These are phyloP conservation scores for Meteorus colon DNA, from an alignment of 2,888 invertebrate genomes.

Conservation along the genomic window DNA sequence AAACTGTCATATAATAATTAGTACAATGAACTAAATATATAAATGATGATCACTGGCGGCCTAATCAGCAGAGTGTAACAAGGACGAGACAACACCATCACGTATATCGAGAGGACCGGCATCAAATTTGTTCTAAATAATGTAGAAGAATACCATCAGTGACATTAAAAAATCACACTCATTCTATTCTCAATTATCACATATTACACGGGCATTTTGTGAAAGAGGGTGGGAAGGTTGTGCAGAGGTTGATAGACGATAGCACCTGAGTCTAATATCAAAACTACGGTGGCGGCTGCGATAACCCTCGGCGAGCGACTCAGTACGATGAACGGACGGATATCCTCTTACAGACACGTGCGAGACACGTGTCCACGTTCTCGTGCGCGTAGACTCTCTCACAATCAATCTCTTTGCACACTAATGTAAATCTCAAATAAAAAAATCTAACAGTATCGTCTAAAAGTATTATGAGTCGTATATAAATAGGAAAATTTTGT, in stretches of 20 bases:
- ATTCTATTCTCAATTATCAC: constrained; percentile 39
- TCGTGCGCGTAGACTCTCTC: constrained; percentile 20
- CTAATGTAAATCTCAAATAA: constrained; percentile 41
- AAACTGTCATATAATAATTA: too few species aligned
- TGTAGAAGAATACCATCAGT: neutral
- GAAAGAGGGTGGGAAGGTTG: constrained; percentile 18
- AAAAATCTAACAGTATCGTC: constrained; percentile 29
- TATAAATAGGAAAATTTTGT: constrained; percentile 70
- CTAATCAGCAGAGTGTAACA: too few species aligned
- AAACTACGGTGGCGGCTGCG: constrained; percentile 33
- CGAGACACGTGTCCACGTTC: constrained; percentile 67
- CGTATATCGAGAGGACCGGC: too few species aligned
- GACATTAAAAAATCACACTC: constrained; percentile 24
- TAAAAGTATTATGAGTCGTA: constrained; percentile 38
- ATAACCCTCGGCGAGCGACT: constrained; percentile 41
- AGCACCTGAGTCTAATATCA: constrained; percentile 45
- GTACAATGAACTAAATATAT: too few species aligned
- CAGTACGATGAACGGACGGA: constrained; percentile 59
- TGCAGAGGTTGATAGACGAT: constrained; percentile 12
- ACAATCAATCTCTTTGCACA: constrained; percentile 34
- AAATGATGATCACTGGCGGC: too few species aligned
- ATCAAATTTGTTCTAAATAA: too few species aligned
- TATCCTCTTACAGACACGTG: constrained; percentile 74
- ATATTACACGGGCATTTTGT: constrained; percentile 27
- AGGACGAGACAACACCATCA: too few species aligned